phyloP scores from a whole-genome alignment of 92 coral and sea anemone genomes.

The Blastomussa wellsi region DNA sequence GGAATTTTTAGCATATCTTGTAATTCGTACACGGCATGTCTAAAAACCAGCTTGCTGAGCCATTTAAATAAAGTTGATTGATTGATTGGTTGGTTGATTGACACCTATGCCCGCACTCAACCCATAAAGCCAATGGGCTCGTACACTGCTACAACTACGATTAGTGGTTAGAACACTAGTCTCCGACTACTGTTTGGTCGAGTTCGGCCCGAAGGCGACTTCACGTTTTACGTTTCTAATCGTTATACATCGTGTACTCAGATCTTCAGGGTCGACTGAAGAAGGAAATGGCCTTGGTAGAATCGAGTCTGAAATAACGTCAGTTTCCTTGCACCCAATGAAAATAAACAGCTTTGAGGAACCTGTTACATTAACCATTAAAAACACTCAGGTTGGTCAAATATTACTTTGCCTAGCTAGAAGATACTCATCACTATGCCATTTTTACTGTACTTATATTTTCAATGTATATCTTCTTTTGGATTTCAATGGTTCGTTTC shows the following conservation, averaged over 20 bases:
- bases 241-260: neutral
- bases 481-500: neutral
- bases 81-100: too few species aligned
- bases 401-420: neutral
- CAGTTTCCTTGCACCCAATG: slow-evolving; percentile 80
- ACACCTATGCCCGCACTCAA: too few species aligned
- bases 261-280: slow-evolving; percentile 6
- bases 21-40: too few species aligned
- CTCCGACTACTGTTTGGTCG: too few species aligned
- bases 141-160: too few species aligned
- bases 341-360: slow-evolving; percentile 62
- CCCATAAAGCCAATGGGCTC: too few species aligned
- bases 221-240: neutral
- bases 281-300: slow-evolving; percentile 8
- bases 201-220: neutral
- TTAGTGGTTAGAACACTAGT: too few species aligned
- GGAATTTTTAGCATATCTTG: too few species aligned
- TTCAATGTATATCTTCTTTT: neutral
- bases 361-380: slow-evolving; percentile 68
- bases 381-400: slow-evolving; percentile 51
- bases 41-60: too few species aligned
- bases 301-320: slow-evolving; percentile 73
- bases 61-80: too few species aligned
- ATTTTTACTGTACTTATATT: neutral
- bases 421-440: too few species aligned